Percentiles rank a stretch among this genome's conserved stretches.
Evolutionary conservation across 53 echinoderm and acorn worm genomes (phyloP).

Genomic region (Antedon mediterranea): DNA sequence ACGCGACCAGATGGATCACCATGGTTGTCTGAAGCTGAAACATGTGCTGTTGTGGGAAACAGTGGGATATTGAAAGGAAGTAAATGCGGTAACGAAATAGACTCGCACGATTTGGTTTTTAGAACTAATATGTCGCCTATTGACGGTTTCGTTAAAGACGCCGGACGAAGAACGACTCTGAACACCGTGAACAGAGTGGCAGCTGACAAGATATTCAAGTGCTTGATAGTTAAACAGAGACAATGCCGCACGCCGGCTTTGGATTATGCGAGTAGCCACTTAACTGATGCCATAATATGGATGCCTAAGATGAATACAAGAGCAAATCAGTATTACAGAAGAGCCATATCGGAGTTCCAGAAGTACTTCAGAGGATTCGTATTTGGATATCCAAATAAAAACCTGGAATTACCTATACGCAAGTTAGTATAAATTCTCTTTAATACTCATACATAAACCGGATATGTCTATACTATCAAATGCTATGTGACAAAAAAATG

Average conservation of each 20-base stretch:
- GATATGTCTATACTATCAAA: too few species aligned
- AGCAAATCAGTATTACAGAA: neutral
- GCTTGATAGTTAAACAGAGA: neutral
- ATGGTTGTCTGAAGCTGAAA: neutral
- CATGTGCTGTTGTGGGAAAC: neutral
- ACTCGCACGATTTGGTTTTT: neutral
- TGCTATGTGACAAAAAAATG: too few species aligned
- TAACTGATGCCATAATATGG: neutral
- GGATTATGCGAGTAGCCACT: neutral
- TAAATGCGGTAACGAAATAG: neutral
- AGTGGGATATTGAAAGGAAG: neutral
- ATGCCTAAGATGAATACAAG: neutral
- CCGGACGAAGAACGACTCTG: neutral
- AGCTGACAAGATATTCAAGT: neutral
- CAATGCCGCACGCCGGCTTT: neutral
- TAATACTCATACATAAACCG: too few species aligned
- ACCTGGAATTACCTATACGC: neutral
- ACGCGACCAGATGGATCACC: neutral
- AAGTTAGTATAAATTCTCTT: neutral
- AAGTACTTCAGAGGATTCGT: neutral
- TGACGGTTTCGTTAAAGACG: neutral
- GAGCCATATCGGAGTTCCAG: neutral
- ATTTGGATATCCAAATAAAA: neutral
- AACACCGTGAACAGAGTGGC: neutral
- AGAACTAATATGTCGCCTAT: neutral